Base-by-base conservation (phyloP, 2,797 vertebrate species). In the Silurus lanzhouensis region DNA sequence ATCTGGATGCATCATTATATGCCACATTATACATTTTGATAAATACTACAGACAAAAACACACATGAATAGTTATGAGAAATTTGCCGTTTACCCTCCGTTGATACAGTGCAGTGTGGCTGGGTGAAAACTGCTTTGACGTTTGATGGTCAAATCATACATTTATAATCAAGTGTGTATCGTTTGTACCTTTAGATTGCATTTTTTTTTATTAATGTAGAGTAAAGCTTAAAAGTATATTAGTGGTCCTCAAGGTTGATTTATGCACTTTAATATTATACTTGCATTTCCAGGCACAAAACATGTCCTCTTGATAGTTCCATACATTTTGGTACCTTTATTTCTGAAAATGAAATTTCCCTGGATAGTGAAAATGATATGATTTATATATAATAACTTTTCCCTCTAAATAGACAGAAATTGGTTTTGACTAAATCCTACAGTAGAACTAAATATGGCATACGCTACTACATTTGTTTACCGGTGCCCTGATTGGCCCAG, bases 371-470 rank as follows among this genome's bases (percentile, higher is more conserved):
- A 80, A 80, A 67, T 61, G 57, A 61, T 79, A 81, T 81, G 79
- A 55, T 52, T 52, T 10, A 55, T 81, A 55, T n/a, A 55, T 12
- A 67, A 66, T 31, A 13, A 81, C 60, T 19, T 61, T 63, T 79
- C 20, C 60, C 38, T 63, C 60, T 63, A 79, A 46, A 78, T 44
- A 61, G 66, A 70, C 44, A 70, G 15, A 64, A 63, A 19, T 64
- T 85, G 67, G 22, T 38, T 63, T n/a, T 19, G 27, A 64, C 67
- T 67, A 66, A 85, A 83, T 81, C 48, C 77, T 81, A 76, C 17
- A 67, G n/a, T 25, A 38, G 44, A 87, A 75, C n/a, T 60, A 86
- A 67, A 72, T 17, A 61, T 86, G 71, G 31, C n/a, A 52, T 86
- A 81, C 25, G 1, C 17, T 55, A 81, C 60, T 70, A 82, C 78